These are phyloP conservation scores for Hypsibius dujardini DNA, from an alignment of 1,140 invertebrate species.

Conservation along the genomic window DNA sequence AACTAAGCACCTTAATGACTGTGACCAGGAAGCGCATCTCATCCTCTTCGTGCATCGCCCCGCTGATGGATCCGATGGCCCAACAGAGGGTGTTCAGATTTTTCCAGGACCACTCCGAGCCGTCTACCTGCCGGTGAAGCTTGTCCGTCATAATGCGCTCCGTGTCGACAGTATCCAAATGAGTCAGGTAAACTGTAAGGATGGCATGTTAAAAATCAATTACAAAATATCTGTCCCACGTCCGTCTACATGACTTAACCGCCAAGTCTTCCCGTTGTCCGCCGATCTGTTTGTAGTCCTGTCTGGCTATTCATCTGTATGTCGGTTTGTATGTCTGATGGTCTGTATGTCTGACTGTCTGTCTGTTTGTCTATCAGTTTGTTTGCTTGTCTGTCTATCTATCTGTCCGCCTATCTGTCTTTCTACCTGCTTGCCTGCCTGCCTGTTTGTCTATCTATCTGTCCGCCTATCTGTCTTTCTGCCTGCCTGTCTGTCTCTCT, in stretches of 20 bases:
- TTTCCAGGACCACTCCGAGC: conserved; percentile 98
- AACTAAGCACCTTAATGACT: conserved; percentile 59
- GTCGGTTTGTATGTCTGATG: background rate
- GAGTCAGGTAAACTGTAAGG: conserved; percentile 78
- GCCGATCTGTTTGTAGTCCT: conserved; percentile 3
- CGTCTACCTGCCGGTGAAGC: conserved; percentile 94
- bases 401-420: no score
- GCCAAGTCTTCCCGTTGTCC: no score
- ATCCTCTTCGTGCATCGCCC: conserved; percentile 96
- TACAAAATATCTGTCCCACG: background rate
- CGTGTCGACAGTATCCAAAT: conserved; percentile 92
- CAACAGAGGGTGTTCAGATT: conserved; percentile 97
- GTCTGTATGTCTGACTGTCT: background rate
- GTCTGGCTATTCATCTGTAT: background rate
- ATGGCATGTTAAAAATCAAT: background rate
- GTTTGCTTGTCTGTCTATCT: no score
- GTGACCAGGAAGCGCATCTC: conserved; percentile 97
- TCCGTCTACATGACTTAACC: background rate
- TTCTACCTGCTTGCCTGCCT: no score
- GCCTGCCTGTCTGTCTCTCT: no score
- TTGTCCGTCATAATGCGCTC: conserved; percentile 99
- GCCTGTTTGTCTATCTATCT: no score
- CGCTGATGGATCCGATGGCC: conserved; percentile 98
- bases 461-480: no score
- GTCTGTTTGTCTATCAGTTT: background rate